Percentiles rank a stretch among this genome's conserved stretches.
These are phyloP conservation scores for Synodontis membranacea DNA, from an alignment of 2,113 vertebrate genomes.

Conservation along the genomic window DNA sequence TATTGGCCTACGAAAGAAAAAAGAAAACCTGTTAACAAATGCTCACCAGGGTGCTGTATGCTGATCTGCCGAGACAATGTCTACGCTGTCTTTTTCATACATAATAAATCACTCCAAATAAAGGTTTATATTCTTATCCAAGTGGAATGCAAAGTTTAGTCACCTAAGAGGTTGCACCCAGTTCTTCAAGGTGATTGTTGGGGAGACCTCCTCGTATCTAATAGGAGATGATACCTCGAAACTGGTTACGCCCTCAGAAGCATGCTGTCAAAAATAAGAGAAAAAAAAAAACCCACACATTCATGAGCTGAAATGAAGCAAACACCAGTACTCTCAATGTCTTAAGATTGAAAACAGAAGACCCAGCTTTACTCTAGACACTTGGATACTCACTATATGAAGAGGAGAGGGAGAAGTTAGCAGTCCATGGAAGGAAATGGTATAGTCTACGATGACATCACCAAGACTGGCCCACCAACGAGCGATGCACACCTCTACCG, in stretches of 20 bases:
- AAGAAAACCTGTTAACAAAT: not conserved
- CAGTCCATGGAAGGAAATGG: conserved; percentile 90
- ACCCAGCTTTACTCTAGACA: not conserved
- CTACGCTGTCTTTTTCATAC: not conserved
- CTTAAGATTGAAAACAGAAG: too few relatives aligned
- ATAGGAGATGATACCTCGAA: conserved; percentile 90
- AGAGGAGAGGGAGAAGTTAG: conserved; percentile 82
- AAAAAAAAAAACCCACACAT: not conserved
- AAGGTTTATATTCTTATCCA: not conserved
- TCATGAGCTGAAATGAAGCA: not conserved
- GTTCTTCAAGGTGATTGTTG: conserved; percentile 90
- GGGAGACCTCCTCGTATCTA: conserved; percentile 92
- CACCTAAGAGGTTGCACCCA: conserved; percentile 98
- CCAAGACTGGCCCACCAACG: conserved; percentile 98
- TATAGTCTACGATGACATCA: conserved; percentile 91
- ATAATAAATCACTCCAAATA: not conserved
- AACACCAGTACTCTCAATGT: not conserved
- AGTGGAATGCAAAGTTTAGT: not conserved
- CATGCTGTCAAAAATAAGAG: conserved; percentile 74
- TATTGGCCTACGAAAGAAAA: conserved; percentile 76
- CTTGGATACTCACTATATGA: conserved; percentile 84
- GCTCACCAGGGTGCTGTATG: not conserved
- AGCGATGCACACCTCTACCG: conserved; percentile 93
- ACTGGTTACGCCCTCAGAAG: conserved; percentile 89
- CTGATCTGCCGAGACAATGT: not conserved